phyloP scores from a whole-genome alignment of 2,888 invertebrate genomes.

The Nomada ruficornis region DNA sequence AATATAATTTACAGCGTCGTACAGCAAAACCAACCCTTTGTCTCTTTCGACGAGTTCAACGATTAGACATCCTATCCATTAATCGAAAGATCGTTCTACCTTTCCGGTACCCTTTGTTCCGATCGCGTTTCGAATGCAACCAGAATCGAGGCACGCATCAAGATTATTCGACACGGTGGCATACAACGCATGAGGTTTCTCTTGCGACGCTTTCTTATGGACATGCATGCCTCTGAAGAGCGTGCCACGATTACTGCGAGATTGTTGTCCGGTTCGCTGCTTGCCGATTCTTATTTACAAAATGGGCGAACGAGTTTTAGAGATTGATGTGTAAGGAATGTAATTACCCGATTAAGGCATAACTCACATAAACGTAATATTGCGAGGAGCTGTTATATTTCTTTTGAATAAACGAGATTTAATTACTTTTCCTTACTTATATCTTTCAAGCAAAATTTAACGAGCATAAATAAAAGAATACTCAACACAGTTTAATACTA shows the following conservation, averaged over 20 bases:
- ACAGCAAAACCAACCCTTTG: not conserved
- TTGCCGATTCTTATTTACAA: not conserved
- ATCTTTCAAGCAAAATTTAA: too few relatives aligned
- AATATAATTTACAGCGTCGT: conserved; percentile 25
- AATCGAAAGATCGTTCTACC: not conserved
- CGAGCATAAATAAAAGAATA: too few relatives aligned
- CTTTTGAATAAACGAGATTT: too few relatives aligned
- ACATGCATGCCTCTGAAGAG: not conserved
- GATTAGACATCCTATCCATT: not conserved
- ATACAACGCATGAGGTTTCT: not conserved
- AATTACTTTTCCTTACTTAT: too few relatives aligned
- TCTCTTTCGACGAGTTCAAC: not conserved
- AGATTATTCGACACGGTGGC: conserved; percentile 14
- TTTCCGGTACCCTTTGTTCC: conserved; percentile 1
- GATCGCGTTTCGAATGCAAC: not conserved
- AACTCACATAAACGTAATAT: too few relatives aligned
- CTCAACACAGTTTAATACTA: too few relatives aligned
- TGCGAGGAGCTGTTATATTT: too few relatives aligned
- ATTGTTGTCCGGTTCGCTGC: not conserved
- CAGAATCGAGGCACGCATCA: not conserved
- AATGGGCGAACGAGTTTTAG: too few relatives aligned
- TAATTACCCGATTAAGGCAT: too few relatives aligned
- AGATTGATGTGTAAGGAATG: too few relatives aligned
- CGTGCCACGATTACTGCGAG: not conserved
- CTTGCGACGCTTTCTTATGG: not conserved